phyloP scores from a whole-genome alignment of 2,797 vertebrate genomes.

The Dipus sagitta region DNA sequence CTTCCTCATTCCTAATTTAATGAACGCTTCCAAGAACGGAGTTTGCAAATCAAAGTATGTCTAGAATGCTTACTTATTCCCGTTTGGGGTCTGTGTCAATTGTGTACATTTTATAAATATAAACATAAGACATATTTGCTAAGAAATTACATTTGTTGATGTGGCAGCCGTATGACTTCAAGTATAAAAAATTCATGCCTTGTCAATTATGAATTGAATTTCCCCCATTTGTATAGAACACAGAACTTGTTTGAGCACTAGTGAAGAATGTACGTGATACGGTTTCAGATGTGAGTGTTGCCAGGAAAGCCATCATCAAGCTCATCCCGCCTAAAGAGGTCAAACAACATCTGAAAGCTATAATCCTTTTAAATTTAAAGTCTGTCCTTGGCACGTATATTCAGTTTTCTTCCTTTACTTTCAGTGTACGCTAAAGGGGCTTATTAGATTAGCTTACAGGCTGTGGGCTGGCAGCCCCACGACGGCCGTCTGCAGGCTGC shows the following conservation, averaged over 20 bases:
- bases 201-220: constrained; percentile 85
- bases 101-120: constrained; percentile 83
- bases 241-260: constrained; percentile 76
- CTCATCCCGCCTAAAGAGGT: constrained; percentile 46
- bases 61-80: constrained; percentile 84
- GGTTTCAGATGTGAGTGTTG: constrained; percentile 75
- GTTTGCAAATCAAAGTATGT: constrained; percentile 80
- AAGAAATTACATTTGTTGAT: constrained; percentile 86
- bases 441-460: too few relatives aligned
- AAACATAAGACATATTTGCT: constrained; percentile 85
- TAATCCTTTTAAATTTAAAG: constrained; percentile 49
- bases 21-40: constrained; percentile 80
- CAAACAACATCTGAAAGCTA: constrained; percentile 63
- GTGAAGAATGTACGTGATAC: constrained; percentile 71
- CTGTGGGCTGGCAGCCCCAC: too few relatives aligned
- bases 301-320: constrained; percentile 43
- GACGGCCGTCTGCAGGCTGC: too few relatives aligned
- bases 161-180: constrained; percentile 82
- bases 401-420: constrained; percentile 4
- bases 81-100: constrained; percentile 79
- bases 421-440: too few relatives aligned
- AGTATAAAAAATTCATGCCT: constrained; percentile 87
- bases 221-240: constrained; percentile 79
- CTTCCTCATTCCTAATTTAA: constrained; percentile 82
- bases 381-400: constrained; percentile 54